A percentile compares a stretch with the other conserved stretches of the same genome.
These are phyloP conservation scores for Trichosurus vulpecula DNA, from an alignment of 2,797 vertebrate species.

Conservation along the genomic window DNA sequence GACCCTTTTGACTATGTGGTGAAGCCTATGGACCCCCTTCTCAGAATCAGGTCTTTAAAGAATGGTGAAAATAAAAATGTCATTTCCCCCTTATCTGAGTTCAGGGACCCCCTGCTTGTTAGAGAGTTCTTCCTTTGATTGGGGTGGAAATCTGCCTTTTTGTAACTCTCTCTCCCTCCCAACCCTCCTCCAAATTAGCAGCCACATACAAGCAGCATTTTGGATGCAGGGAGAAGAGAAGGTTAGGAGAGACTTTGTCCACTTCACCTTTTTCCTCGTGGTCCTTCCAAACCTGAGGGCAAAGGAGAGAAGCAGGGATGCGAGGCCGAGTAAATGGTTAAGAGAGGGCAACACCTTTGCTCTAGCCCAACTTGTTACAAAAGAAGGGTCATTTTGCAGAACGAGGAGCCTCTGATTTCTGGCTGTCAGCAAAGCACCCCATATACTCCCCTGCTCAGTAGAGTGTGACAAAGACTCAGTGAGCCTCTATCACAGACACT, in stretches of 20 bases:
- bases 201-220: neutral
- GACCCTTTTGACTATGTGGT: neutral
- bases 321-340: slow-evolving; percentile 10
- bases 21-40: neutral
- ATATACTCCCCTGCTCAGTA: neutral
- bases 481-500: neutral
- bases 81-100: rapidly evolving
- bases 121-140: neutral
- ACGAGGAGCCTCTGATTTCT: neutral
- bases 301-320: neutral
- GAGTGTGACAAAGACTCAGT: neutral
- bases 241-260: slow-evolving; percentile 38
- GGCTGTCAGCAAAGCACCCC: neutral
- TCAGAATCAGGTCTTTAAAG: neutral
- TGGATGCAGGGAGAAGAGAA: neutral
- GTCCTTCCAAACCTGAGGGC: neutral
- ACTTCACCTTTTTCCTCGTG: neutral
- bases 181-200: neutral
- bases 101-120: neutral
- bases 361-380: neutral
- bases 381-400: neutral
- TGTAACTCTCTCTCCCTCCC: neutral
- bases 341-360: neutral
- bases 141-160: neutral
- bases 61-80: neutral